Conservation (phyloP, 2,113 vertebrate genomes). For the Brevimyrus niger region DNA sequence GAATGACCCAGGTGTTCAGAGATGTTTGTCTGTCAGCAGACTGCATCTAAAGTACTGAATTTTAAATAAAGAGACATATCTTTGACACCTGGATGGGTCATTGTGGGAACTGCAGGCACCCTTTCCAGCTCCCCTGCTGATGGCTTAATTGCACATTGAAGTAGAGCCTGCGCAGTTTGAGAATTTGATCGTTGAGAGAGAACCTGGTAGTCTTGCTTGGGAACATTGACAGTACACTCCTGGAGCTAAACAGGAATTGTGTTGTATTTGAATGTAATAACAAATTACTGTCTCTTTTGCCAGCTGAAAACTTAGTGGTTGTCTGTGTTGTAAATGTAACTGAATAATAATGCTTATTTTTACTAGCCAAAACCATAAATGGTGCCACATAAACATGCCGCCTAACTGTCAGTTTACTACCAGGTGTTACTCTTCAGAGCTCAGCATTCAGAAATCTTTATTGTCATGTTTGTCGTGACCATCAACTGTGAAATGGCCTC, state of each 20-base stretch:
- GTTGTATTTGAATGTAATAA: neutral
- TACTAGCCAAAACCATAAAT: neutral
- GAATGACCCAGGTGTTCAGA: neutral
- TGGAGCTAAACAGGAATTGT: neutral
- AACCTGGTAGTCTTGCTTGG: neutral
- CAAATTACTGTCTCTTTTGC: neutral
- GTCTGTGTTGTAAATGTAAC: neutral
- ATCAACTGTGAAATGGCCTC: neutral
- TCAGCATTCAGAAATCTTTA: neutral
- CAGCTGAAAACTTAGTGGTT: neutral
- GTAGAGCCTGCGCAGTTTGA: neutral
- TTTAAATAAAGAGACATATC: neutral
- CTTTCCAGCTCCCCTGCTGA: neutral
- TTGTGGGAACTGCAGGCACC: neutral
- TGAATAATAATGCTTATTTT: neutral
- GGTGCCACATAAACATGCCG: neutral
- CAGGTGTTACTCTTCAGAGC: neutral
- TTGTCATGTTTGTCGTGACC: neutral
- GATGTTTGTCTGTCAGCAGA: neutral
- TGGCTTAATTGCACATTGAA: neutral
- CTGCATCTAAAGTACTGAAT: neutral
- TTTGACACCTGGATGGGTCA: neutral
- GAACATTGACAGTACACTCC: neutral
- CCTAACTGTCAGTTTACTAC: neutral
- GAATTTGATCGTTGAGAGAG: neutral